phyloP scores from a whole-genome alignment of 2,888 invertebrate genomes.

The Mantis religiosa region DNA sequence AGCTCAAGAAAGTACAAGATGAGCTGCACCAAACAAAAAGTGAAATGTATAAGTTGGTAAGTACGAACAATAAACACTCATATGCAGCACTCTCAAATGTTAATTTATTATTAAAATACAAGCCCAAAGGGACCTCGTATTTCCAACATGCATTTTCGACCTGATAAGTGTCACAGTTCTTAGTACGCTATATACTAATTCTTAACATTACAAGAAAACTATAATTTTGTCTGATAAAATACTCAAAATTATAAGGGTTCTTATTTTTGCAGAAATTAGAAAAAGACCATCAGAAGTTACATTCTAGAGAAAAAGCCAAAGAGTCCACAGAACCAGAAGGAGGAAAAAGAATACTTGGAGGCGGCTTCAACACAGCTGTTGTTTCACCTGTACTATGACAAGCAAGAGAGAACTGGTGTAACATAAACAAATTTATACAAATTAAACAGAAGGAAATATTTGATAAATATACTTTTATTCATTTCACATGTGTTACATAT shows the following conservation, averaged over 20 bases:
- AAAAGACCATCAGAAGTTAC: background rate
- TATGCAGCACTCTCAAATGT: no score
- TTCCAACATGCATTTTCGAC: no score
- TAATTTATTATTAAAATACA: no score
- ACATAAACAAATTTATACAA: no score
- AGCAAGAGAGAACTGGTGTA: background rate
- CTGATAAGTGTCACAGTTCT: no score
- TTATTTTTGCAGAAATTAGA: background rate
- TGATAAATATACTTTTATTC: no score
- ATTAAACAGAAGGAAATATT: no score
- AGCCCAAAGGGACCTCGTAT: no score
- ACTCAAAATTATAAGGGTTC: background rate
- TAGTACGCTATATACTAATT: no score
- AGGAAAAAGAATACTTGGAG: background rate
- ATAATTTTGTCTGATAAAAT: background rate
- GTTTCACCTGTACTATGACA: background rate
- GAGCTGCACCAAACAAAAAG: conserved; percentile 65
- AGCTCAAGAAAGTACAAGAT: conserved; percentile 58
- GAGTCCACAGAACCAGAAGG: background rate
- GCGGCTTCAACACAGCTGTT: background rate
- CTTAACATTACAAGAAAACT: no score
- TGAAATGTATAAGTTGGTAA: conserved; percentile 50
- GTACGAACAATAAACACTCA: background rate
- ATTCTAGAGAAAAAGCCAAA: background rate
- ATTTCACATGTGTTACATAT: no score